Evolutionary conservation across 2,888 invertebrate species (phyloP).

Genomic region (Scaptomyza reducta): DNA sequence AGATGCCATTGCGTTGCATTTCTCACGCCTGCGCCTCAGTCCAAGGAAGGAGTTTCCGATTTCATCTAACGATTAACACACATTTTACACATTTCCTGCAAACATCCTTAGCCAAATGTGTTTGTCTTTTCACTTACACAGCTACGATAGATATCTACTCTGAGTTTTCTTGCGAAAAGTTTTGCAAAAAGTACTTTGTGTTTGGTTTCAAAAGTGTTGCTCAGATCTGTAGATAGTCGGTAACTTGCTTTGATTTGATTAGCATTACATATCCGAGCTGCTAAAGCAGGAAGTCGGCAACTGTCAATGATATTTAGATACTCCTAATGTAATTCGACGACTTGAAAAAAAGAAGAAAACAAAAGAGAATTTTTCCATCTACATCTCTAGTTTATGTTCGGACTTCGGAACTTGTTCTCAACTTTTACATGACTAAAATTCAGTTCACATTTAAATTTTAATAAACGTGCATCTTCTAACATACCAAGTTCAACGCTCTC

Average conservation of each 20-base stretch:
- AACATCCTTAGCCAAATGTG: conserved; percentile 53
- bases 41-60: conserved; percentile 59
- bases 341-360: not conserved
- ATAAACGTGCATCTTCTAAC: not conserved
- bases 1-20: conserved; percentile 66
- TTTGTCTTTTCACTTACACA: conserved; percentile 64
- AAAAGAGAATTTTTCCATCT: too few relatives aligned
- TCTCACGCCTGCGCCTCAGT: conserved; percentile 67
- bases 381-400: too few relatives aligned
- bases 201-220: not conserved
- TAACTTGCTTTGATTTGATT: conserved; percentile 72
- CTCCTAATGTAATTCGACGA: conserved; percentile 6
- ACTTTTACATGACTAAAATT: not conserved
- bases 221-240: conserved; percentile 58
- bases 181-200: conserved; percentile 24
- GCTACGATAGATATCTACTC: conserved; percentile 51
- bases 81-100: conserved; percentile 69
- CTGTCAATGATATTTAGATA: conserved; percentile 24
- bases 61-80: conserved; percentile 57
- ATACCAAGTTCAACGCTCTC: conserved; percentile 54
- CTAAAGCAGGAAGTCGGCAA: conserved; percentile 29
- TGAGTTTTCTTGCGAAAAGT: conserved; percentile 60
- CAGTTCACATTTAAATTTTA: not conserved
- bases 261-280: conserved; percentile 14
- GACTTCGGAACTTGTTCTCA: not conserved